Evolutionary conservation across 1,140 invertebrate genomes (phyloP), one percentile per base, ranked within the genome.

Genomic region (Apis laboriosa): DNA sequence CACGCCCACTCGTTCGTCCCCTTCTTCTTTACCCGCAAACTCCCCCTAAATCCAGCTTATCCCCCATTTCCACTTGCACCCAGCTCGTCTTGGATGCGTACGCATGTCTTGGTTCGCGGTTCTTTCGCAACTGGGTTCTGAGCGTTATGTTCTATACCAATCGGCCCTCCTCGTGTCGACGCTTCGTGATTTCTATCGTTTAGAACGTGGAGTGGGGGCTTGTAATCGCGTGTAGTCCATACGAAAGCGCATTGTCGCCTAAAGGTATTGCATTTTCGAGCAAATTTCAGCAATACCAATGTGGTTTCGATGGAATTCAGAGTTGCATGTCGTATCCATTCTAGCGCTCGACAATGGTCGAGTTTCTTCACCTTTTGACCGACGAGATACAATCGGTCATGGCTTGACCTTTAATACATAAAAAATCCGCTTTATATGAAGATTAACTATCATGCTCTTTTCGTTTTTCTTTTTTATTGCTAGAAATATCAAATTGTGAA

Each of bases 1-100:
- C 80, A 83, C 71, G 58, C 61, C 80, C 71, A 60, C 53, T 72
- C 49, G 72, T 5, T 53, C n/a, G 76, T 76, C 61, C 58, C 61
- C 61, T 28, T 17, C 53, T 84, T 67, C 72, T 34, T 75, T 55
- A 17, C 49, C 34, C 49, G 12, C n/a, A 24, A 67, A 49, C 34
- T 34, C 68, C 24, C 56, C 71, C 66, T 51, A 13, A 63, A 19
- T 24, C 43, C 28, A 73, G 55, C 19, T 58, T 58, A 61, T 77
- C 49, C 24, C 75, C 55, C 13, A 63, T 77, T 63, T 28, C 24
- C 55, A 19, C 67, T 68, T 55, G n/a, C 49, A 58, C n/a, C 55
- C 19, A 13, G 21, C 43, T 66, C n/a, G 13, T 9, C 49, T 13
- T 19, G 15, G 34, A n/a, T 67, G 53, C 34, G 77, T 58, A 68